Evolutionary conservation across 2,888 invertebrate genomes (phyloP), one percentile per base, ranked within the genome.

Genomic region (Zygogramma bicolorata): DNA sequence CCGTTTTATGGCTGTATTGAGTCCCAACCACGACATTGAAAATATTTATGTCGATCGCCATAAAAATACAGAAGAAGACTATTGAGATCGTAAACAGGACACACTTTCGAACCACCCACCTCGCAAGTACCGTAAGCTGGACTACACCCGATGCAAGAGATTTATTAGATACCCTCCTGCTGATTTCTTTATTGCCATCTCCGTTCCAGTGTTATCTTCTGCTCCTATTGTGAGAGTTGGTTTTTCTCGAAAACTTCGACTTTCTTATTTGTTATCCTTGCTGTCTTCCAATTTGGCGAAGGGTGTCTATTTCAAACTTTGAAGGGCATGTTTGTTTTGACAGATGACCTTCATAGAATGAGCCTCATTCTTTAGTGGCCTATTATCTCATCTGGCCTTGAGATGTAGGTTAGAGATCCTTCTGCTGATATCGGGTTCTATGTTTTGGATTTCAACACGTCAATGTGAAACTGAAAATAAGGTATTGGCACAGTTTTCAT

Each of bases 151-250:
- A n/a, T n/a, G n/a, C n/a, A n/a, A n/a, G 73, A 82, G 84, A 86
- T 86, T 86, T 86, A 86, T 83, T 74, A 73, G 77, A 65, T 79
- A 80, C 81, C 85, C 84, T 83, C 86, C 84, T 80, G 84, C 83
- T 81, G 84, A 78, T 81, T 74, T 76, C 77, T 80, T 82, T 79
- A 83, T 83, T 82, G 80, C 82, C 81, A 77, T 78, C 71, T 78
- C 76, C 77, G 67, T 79, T 80, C 81, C 82, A 78, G 79, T 82
- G 81, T 79, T 76, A 78, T 81, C 27, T 53, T 53, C 25, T 68
- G 49, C 49, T 74, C 66, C 70, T 67, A 72, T 76, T 71, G 73
- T 74, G 62, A 70, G 63, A 62, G 62, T 80, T 80, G 82, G 81
- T 80, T 82, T 82, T 80, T 75, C 77, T 71, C 71, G 76, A 82